These are phyloP conservation scores for Xyrichtys novacula DNA, from an alignment of 2,797 vertebrate species.

Conservation along the genomic window DNA sequence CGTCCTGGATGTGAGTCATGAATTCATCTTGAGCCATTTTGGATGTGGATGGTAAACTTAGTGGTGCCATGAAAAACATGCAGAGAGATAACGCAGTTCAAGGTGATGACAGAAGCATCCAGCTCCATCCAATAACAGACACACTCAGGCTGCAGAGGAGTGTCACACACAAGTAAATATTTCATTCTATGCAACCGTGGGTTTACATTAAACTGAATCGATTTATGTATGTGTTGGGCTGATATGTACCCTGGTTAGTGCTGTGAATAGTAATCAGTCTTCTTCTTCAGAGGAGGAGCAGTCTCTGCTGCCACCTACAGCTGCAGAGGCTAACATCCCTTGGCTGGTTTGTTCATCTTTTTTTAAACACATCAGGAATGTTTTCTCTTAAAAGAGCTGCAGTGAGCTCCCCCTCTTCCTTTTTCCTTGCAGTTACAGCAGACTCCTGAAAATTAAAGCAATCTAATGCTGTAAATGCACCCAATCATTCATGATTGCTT, in stretches of 20 bases:
- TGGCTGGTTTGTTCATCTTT: conserved; percentile 28
- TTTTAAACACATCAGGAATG: conserved; percentile 28
- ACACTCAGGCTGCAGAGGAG: conserved; percentile 19
- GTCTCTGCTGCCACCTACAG: conserved; percentile 82
- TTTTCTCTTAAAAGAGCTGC: conserved; percentile 33
- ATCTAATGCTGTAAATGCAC: conserved; percentile 44
- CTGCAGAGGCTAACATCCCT: conserved; percentile 3
- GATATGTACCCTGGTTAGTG: conserved; percentile 64
- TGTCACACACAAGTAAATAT: conserved; percentile 53
- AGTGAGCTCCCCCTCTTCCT: conserved; percentile 9
- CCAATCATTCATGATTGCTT: conserved; percentile 47
- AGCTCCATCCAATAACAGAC: conserved; percentile 26
- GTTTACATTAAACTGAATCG: conserved; percentile 63
- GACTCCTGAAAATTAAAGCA: conserved; percentile 48
- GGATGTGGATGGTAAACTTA: conserved; percentile 41
- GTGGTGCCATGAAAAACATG: conserved; percentile 13
- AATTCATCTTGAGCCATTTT: conserved; percentile 50
- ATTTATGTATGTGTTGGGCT: conserved; percentile 59
- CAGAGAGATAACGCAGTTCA: conserved; percentile 17
- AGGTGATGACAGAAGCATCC: conserved; percentile 49
- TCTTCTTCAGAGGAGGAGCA: conserved; percentile 33
- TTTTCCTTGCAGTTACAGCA: conserved; percentile 27
- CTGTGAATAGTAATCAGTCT: conserved; percentile 65
- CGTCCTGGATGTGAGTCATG: conserved; percentile 19
- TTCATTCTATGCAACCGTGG: conserved; percentile 48